Percentiles rank a stretch among this genome's conserved stretches.
phyloP scores from a whole-genome alignment of 2,888 invertebrate genomes.

The Mactromeris polynyma region DNA sequence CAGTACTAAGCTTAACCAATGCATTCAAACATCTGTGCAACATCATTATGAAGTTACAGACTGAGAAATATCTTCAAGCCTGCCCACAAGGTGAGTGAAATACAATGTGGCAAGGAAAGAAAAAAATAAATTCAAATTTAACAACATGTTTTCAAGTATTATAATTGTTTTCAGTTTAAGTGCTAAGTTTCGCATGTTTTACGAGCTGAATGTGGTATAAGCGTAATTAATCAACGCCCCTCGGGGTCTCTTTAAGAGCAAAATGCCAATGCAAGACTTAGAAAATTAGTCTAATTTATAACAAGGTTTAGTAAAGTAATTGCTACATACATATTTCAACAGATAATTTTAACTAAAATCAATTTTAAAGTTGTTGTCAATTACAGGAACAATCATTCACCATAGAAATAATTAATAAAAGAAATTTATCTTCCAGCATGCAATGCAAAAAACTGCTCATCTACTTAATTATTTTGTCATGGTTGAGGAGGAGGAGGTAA shows the following conservation, averaged over 20 bases:
- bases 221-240: conserved; percentile 20
- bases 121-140: conserved; percentile 5
- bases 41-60: background rate
- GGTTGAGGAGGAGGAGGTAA: background rate
- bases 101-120: background rate
- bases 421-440: background rate
- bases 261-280: conserved; percentile 17
- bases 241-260: background rate
- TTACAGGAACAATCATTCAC: background rate
- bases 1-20: background rate
- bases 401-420: conserved; percentile 1
- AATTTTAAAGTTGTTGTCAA: conserved; percentile 12
- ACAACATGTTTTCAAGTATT: conserved; percentile 1
- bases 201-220: background rate
- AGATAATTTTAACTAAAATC: conserved; percentile 11
- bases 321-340: conserved; percentile 22
- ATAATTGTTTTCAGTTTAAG: conserved; percentile 17
- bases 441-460: background rate
- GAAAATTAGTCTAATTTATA: conserved; percentile 18
- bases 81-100: background rate
- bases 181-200: background rate
- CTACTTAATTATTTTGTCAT: background rate
- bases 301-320: conserved; percentile 19
- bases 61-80: background rate
- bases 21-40: background rate